Base-by-base conservation (phyloP, 2,888 invertebrate genomes). In the Camptogramma bilineatum region DNA sequence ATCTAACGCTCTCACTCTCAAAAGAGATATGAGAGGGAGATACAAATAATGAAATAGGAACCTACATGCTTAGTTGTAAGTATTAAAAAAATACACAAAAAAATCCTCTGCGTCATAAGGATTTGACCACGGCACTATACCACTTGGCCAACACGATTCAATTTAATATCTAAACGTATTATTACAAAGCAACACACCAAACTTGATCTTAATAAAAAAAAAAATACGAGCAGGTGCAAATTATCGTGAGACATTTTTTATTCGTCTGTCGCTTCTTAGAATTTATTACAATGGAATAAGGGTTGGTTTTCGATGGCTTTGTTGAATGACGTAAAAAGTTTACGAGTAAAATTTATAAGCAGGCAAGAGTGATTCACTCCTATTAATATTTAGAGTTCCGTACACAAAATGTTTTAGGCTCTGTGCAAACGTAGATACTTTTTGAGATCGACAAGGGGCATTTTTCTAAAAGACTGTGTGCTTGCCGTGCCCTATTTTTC, bases 171-270 rank as follows among this genome's bases (percentile, higher is more conserved):
- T n/a, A n/a, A n/a, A n/a, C n/a, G n/a, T n/a, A n/a, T 39, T 13
- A 34, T 10, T 8, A 8, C n/a, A 3, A 39, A 13, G 39, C n/a
- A 3, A 13, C 39, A n/a, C n/a, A 39, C 39, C 9, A 46, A 34
- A 52, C 54, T 28, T 28, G 44, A 46, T 55, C 31, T 31, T 10
- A 8, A 16, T 8, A 16, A 48, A 47, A 54, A 28, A 53, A 31
- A 52, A 52, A 16, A 53, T 53, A 58, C 9, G 17, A 47, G 44
- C 65, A 68, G 62, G 56, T 65, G 65, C 63, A 53, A 65, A 62
- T 59, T 24, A 57, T 9, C 62, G 58, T 62, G 67, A 47, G 61
- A 68, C 44, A 46, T 21, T 56, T 58, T 67, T 57, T 44, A 18
- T 44, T 21, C 55, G 42, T 56, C 46, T 55, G 21, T 42, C 4